A percentile compares a stretch with the other conserved stretches of the same genome.
Conservation (phyloP, 1,140 invertebrate species). For the Sinella curviseta region DNA sequence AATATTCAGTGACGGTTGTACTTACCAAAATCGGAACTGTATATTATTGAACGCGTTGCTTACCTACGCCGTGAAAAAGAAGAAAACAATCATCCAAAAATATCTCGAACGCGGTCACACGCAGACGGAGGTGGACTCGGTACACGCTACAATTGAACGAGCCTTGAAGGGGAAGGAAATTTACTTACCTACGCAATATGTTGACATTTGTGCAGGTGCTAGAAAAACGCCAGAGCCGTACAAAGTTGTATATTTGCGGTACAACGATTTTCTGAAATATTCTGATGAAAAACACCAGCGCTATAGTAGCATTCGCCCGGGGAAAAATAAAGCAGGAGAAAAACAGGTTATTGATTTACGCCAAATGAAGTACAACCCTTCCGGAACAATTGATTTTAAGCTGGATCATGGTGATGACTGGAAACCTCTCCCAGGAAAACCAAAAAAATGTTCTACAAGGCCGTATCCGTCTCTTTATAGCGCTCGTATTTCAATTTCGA, state of each 20-base stretch:
- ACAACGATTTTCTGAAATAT: constrained; percentile 42
- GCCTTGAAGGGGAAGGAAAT: no score
- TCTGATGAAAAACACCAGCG: neutral
- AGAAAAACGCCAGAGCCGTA: constrained; percentile 43
- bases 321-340: constrained; percentile 22
- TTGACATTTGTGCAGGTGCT: no score
- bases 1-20: constrained; percentile 12
- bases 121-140: no score
- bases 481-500: neutral
- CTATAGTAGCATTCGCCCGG: constrained; percentile 34
- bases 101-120: constrained; percentile 55
- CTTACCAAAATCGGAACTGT: neutral
- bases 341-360: constrained; percentile 36
- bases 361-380: constrained; percentile 39
- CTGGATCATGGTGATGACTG: constrained; percentile 37
- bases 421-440: constrained; percentile 23
- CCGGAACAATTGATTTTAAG: constrained; percentile 43
- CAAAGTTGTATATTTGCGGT: constrained; percentile 29
- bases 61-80: constrained; percentile 44
- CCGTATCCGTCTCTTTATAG: neutral
- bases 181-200: no score
- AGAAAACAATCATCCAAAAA: constrained; percentile 54
- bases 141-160: no score
- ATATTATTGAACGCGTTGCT: neutral
- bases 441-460: neutral